Evolutionary conservation across 2,113 vertebrate species (phyloP).

Genomic region (Oreocharis arfaki): DNA sequence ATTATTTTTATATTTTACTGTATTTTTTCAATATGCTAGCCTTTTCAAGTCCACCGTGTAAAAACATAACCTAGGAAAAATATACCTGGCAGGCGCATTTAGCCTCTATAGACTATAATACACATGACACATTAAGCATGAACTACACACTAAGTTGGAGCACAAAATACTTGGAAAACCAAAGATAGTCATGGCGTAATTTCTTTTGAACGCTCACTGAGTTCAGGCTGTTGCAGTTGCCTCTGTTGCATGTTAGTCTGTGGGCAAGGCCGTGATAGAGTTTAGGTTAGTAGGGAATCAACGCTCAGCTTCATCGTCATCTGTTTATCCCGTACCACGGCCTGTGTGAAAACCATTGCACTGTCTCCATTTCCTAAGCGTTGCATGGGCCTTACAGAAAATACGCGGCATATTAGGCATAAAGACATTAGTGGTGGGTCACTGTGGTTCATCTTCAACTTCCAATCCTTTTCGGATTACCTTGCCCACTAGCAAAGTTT

Average conservation of each 20-base stretch:
- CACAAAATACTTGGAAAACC: background rate
- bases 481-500: too few relatives aligned
- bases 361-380: too few relatives aligned
- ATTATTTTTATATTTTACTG: background rate
- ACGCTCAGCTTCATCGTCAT: background rate
- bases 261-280: background rate
- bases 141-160: background rate
- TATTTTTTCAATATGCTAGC: background rate
- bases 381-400: too few relatives aligned
- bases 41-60: background rate
- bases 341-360: too few relatives aligned
- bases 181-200: background rate
- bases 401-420: too few relatives aligned
- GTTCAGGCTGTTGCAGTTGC: background rate
- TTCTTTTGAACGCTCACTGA: background rate
- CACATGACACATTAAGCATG: background rate
- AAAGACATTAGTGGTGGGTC: too few relatives aligned
- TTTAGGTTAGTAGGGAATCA: background rate
- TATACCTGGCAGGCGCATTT: background rate
- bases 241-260: background rate
- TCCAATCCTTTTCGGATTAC: too few relatives aligned
- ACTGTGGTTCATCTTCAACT: too few relatives aligned
- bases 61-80: background rate
- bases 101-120: background rate
- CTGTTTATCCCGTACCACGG: too few relatives aligned